Percentiles rank a stretch among this genome's conserved stretches.
Conservation (phyloP, 2,797 vertebrate species). For the Ataeniobius toweri region DNA sequence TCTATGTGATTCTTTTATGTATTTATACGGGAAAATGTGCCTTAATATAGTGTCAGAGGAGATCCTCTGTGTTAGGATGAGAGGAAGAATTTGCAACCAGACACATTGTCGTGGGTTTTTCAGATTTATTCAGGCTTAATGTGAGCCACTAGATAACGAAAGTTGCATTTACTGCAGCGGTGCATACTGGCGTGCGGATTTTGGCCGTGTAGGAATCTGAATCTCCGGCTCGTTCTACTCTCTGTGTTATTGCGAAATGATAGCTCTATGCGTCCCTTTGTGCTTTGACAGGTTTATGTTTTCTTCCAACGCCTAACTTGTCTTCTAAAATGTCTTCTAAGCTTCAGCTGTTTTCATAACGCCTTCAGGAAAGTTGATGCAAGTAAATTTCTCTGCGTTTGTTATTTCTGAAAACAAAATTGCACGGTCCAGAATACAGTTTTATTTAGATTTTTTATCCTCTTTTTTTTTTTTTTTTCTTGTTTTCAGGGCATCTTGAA, state of each 20-base stretch:
- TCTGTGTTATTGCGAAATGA: constrained; percentile 3
- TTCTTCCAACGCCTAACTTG: background rate
- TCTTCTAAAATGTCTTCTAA: background rate
- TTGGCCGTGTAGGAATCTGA: constrained; percentile 6
- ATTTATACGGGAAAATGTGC: background rate
- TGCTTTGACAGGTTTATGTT: background rate
- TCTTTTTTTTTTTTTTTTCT: background rate
- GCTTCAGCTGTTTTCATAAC: background rate
- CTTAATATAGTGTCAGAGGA: background rate
- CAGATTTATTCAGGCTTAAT: constrained; percentile 13
- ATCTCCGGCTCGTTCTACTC: constrained; percentile 1
- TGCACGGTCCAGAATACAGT: background rate
- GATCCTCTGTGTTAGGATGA: constrained; percentile 8
- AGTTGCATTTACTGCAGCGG: constrained; percentile 6
- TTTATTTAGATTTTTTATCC: background rate
- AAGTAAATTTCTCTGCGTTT: background rate
- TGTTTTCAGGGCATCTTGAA: background rate
- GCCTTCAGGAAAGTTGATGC: background rate
- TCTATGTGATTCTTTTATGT: background rate
- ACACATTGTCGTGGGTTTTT: constrained; percentile 17
- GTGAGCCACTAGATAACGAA: constrained; percentile 17
- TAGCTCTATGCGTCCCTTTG: background rate
- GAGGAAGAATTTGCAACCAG: background rate
- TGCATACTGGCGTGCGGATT: background rate
- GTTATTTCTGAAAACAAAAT: background rate